phyloP scores from a whole-genome alignment of 1,140 invertebrate species.

The Ostrea edulis region DNA sequence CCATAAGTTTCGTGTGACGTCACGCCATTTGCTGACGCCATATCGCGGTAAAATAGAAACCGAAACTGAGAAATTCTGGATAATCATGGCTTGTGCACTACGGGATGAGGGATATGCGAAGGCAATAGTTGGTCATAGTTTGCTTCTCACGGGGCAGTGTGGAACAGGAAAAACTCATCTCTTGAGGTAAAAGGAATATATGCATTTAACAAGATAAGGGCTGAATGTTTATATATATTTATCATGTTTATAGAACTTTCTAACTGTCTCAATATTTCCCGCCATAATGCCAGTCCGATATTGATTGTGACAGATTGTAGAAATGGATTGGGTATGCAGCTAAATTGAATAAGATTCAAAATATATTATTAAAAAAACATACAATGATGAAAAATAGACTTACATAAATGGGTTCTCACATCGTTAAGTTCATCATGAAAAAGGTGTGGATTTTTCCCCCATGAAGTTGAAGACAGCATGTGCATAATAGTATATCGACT shows the following conservation, averaged over 20 bases:
- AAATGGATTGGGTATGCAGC: not conserved
- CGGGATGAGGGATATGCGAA: not conserved
- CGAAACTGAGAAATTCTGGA: not conserved
- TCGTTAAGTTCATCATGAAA: not conserved
- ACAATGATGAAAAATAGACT: not conserved
- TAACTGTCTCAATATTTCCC: constrained; percentile 40
- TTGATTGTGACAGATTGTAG: not conserved
- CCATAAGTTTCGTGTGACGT: no score
- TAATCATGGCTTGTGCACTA: not conserved
- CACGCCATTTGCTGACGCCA: no score
- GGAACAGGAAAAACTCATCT: no score
- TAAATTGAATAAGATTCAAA: no score
- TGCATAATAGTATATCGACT: no score
- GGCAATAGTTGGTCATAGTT: not conserved
- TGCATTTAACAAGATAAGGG: not conserved
- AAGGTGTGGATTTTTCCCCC: not conserved
- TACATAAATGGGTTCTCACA: not conserved
- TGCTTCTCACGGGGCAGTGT: no score
- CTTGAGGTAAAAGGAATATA: no score
- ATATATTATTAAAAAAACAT: not conserved
- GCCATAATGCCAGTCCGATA: constrained; percentile 36
- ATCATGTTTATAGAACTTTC: not conserved
- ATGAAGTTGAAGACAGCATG: not conserved
- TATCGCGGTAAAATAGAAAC: not conserved
- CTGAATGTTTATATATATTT: not conserved